A percentile compares a stretch with the other conserved stretches of the same genome.
Evolutionary conservation across 2,797 vertebrate genomes (phyloP).

Genomic region (Okamejei kenojei): DNA sequence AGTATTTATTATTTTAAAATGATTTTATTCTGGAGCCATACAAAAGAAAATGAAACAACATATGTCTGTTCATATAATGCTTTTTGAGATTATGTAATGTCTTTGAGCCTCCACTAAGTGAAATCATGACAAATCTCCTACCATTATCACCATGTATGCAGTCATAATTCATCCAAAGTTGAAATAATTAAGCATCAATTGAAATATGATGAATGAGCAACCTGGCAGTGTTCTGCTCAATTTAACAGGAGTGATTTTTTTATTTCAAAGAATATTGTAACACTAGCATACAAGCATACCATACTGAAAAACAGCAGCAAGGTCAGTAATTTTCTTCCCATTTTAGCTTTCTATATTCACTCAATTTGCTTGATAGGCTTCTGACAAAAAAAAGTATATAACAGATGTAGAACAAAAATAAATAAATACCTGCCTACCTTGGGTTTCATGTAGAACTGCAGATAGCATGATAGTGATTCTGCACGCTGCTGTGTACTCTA

Average conservation of each 20-base stretch:
- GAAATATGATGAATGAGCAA: slow-evolving; percentile 28
- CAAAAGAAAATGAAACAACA: not conserved
- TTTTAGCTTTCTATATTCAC: not conserved
- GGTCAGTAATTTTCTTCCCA: not conserved
- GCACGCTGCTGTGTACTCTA: not conserved
- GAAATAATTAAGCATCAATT: slow-evolving; percentile 16
- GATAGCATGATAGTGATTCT: not conserved
- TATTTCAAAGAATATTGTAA: not conserved
- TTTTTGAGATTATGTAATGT: not conserved
- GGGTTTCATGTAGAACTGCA: no score
- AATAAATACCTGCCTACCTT: not conserved
- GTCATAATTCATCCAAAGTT: slow-evolving; percentile 3
- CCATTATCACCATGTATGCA: not conserved
- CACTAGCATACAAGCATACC: not conserved
- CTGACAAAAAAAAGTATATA: not conserved
- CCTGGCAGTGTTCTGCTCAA: not conserved
- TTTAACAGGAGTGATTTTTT: not conserved
- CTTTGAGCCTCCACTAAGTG: not conserved
- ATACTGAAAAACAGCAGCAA: not conserved
- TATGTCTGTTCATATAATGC: not conserved
- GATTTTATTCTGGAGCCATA: not conserved
- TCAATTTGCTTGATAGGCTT: not conserved
- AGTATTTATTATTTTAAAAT: not conserved
- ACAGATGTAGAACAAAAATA: not conserved
- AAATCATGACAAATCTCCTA: not conserved